These are phyloP conservation scores for Notarius lentiginosus DNA, from an alignment of 2,113 vertebrate genomes.

Conservation along the genomic window DNA sequence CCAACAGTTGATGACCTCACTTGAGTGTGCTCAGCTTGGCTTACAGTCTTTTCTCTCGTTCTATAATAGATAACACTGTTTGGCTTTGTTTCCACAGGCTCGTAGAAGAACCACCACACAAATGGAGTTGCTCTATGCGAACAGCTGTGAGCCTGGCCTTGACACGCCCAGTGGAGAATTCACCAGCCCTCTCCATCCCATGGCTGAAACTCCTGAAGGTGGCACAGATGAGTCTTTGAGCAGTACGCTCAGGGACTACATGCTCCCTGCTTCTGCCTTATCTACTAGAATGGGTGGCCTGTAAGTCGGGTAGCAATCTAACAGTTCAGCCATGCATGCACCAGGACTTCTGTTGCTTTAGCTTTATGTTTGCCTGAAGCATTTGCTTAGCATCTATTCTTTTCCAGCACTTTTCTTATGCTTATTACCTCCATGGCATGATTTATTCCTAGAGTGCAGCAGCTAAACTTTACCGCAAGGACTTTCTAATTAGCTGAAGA, in stretches of 20 bases:
- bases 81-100: constrained; percentile 71
- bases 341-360: constrained; percentile 10
- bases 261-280: constrained; percentile 77
- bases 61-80: background rate
- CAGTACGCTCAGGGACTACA: constrained; percentile 81
- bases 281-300: constrained; percentile 92
- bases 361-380: constrained; percentile 45
- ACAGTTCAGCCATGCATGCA: constrained; percentile 44
- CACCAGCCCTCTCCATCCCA: constrained; percentile 69
- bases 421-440: constrained; percentile 3
- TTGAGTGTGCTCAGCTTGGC: background rate
- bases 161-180: constrained; percentile 75
- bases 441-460: background rate
- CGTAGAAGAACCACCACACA: constrained; percentile 93
- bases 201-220: constrained; percentile 77
- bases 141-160: constrained; percentile 78
- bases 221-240: constrained; percentile 75
- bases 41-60: background rate
- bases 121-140: constrained; percentile 94
- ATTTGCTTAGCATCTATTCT: background rate
- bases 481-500: background rate
- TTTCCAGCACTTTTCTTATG: background rate
- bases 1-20: background rate
- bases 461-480: background rate
- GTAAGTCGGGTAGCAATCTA: constrained; percentile 81